phyloP scores from a whole-genome alignment of 2,113 vertebrate species.

The Cyanoliseus patagonus region DNA sequence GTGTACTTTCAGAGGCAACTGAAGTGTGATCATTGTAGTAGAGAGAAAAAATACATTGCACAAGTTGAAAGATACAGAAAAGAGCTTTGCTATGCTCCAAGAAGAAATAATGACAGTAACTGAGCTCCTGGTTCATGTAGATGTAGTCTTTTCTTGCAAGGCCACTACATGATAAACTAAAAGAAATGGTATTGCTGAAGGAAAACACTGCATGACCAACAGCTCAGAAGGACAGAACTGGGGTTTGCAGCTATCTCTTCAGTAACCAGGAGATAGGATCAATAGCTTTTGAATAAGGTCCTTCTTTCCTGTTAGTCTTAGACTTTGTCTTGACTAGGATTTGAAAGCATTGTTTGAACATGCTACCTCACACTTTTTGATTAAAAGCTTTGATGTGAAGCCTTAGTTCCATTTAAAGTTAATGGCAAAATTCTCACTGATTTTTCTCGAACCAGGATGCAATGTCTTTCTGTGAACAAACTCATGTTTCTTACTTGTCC shows the following conservation, averaged over 20 bases:
- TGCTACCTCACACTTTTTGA: constrained; percentile 54
- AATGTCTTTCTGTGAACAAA: constrained; percentile 25
- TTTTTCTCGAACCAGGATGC: constrained; percentile 1
- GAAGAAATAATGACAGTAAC: background rate
- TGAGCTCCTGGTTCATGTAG: background rate
- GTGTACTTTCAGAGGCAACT: background rate
- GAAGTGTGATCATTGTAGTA: background rate
- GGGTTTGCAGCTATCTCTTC: background rate
- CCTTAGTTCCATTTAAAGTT: constrained; percentile 22
- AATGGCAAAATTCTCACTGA: constrained; percentile 49
- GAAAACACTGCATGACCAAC: background rate
- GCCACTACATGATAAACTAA: background rate
- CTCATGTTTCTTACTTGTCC: background rate
- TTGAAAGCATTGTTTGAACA: constrained; percentile 33
- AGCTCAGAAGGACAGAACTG: background rate
- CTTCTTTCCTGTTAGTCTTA: background rate
- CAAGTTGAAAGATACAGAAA: background rate
- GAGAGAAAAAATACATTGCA: background rate
- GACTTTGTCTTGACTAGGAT: background rate
- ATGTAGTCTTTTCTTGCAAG: background rate
- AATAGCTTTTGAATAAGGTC: background rate
- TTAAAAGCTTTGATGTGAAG: constrained; percentile 44
- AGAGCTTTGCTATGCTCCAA: background rate
- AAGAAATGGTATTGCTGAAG: background rate
- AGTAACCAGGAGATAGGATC: background rate